Base-by-base conservation (phyloP, 2,797 vertebrate species). In the Characodon lateralis region DNA sequence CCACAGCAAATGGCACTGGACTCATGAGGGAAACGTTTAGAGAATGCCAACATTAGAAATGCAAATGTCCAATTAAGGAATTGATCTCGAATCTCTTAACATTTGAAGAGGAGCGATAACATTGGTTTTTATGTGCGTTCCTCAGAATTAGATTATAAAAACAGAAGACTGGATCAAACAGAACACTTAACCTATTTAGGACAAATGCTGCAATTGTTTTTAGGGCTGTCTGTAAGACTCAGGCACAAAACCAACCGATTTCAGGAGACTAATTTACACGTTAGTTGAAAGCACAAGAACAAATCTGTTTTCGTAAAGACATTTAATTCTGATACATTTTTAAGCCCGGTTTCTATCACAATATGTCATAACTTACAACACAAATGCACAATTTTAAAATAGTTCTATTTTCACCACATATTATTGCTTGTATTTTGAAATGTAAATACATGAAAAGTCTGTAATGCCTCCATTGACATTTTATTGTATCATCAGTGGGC, bases 81-180 rank as follows among this genome's bases (percentile, higher is more conserved):
- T 94, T 87, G 92, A 94, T 93, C 93, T 89, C 87, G 92, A 85
- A 93, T 92, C 86, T 83, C 81, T 93, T 93, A 92, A 93, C 94
- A 95, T 94, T 93, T 94, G 76, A 51, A 50, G 80, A 76, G 78
- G 78, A 82, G 83, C 61, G 66, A 84, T 91, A 91, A 93, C 88
- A 83, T 56, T 84, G 70, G 77, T 80, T 87, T 89, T 82, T 74
- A 81, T 79, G 89, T 85, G 85, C 76, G 83, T 71, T 72, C 74
- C 85, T 89, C 77, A 85, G 69, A 74, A 89, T 92, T 86, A 89
- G 83, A 85, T 72, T 73, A 77, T 51, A n/a, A 83, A 88, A 84
- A 89, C 61, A 88, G 58, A 83, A 61, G 41, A 71, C n/a, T 65
- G 70, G 63, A 81, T 79, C 65, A 80, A 84, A 85, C 28, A 22